Percentiles rank a stretch among this genome's conserved stretches.
Evolutionary conservation across 1,140 invertebrate genomes (phyloP).

Genomic region (Sitophilus oryzae): DNA sequence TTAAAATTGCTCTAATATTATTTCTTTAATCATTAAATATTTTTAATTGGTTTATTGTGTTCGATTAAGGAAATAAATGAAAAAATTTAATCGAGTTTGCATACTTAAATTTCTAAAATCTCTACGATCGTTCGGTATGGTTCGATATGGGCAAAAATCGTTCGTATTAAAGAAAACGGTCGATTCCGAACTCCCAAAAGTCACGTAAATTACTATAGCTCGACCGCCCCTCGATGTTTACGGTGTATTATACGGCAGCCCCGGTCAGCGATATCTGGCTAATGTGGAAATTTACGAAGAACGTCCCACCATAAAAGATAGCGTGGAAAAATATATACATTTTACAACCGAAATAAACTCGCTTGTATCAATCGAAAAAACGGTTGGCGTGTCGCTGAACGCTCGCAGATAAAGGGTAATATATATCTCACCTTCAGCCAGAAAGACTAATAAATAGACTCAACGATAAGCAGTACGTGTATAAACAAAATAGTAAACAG

Average conservation of each 20-base stretch:
- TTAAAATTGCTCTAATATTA: too few relatives aligned
- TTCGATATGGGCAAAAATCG: constrained; percentile 10
- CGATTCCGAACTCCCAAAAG: constrained; percentile 15
- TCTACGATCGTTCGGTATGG: background rate
- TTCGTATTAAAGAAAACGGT: constrained; percentile 11
- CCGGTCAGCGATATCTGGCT: constrained; percentile 20
- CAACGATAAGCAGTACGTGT: background rate
- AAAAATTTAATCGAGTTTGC: too few relatives aligned
- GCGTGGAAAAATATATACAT: constrained; percentile 13
- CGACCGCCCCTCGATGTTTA: constrained; percentile 17
- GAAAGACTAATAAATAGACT: background rate
- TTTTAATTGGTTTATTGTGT: too few relatives aligned
- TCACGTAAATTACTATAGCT: constrained; percentile 24
- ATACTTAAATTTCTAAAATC: background rate
- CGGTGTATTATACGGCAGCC: constrained; percentile 1
- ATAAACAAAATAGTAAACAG: background rate
- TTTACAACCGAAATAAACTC: constrained; percentile 22
- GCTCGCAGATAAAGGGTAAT: constrained; percentile 12
- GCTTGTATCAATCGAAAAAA: constrained; percentile 22
- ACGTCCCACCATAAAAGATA: constrained; percentile 21
- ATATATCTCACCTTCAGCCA: constrained; percentile 16
- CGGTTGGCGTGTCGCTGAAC: constrained; percentile 1
- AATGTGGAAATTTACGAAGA: constrained; percentile 24
- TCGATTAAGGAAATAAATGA: too few relatives aligned
- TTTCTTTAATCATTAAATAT: too few relatives aligned